phyloP scores from a whole-genome alignment of 30 jellyfish, hydroid and myxozoan genomes.

The Cassiopea xamachana region DNA sequence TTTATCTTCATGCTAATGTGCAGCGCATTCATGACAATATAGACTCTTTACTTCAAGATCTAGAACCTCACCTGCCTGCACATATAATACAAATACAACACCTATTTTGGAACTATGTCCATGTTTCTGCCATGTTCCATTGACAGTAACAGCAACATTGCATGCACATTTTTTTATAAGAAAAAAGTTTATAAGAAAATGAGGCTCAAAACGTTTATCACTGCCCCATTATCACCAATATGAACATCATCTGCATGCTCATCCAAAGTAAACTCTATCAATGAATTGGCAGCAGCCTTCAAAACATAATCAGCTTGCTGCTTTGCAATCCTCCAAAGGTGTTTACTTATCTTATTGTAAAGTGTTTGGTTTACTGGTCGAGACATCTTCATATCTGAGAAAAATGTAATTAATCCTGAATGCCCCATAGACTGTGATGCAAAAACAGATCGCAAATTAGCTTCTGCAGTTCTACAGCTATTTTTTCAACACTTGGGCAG shows the following conservation, averaged over 20 bases:
- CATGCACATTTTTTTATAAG: no score
- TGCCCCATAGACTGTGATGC: slow-evolving; percentile 12
- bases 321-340: neutral
- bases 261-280: neutral
- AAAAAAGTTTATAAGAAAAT: no score
- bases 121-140: no score
- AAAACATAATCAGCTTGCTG: neutral
- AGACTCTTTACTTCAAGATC: slow-evolving; percentile 11
- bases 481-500: neutral
- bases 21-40: slow-evolving; percentile 10
- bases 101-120: slow-evolving; percentile 23
- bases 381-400: neutral
- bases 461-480: neutral
- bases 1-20: neutral
- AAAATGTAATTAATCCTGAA: neutral
- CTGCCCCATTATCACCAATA: neutral
- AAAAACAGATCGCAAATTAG: slow-evolving; percentile 5
- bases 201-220: no score
- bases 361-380: neutral
- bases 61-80: neutral
- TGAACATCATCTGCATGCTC: neutral
- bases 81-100: slow-evolving; percentile 17
- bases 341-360: neutral
- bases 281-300: neutral
- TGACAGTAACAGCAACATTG: neutral